Conservation (phyloP, 1,140 invertebrate species). For the Conus ventricosus region DNA sequence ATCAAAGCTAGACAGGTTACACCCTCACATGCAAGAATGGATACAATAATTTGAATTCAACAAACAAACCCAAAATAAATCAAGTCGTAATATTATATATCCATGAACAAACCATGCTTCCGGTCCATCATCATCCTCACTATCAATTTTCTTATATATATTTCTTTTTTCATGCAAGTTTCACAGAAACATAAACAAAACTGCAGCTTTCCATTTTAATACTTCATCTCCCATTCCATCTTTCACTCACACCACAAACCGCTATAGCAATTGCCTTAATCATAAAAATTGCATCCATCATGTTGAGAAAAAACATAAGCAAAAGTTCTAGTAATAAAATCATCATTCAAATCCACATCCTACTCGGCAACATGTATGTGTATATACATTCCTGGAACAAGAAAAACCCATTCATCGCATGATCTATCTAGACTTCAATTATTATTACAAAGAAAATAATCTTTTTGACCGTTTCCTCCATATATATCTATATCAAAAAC, state of each 20-base stretch:
- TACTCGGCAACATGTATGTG: background rate
- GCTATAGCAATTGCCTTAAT: background rate
- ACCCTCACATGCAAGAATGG: conserved; percentile 17
- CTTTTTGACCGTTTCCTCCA: too few species aligned
- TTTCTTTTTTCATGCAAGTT: background rate
- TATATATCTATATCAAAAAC: too few species aligned
- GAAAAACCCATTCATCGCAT: background rate
- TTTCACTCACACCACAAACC: background rate
- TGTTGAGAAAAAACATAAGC: background rate
- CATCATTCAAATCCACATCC: background rate
- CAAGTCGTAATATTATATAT: background rate
- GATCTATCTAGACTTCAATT: background rate
- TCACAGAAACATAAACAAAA: background rate
- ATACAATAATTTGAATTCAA: background rate
- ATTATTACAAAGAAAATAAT: background rate
- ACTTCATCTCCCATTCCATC: background rate
- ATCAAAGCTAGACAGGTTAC: conserved; percentile 29
- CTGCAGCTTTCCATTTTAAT: background rate
- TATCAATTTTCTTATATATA: background rate
- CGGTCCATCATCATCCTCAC: background rate
- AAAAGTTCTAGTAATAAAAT: background rate
- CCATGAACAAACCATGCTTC: background rate
- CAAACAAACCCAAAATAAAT: background rate
- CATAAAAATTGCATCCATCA: conserved; percentile 21
- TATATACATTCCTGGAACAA: background rate